Evolutionary conservation across 2,888 invertebrate species (phyloP).

Genomic region (Tinea pellionella): DNA sequence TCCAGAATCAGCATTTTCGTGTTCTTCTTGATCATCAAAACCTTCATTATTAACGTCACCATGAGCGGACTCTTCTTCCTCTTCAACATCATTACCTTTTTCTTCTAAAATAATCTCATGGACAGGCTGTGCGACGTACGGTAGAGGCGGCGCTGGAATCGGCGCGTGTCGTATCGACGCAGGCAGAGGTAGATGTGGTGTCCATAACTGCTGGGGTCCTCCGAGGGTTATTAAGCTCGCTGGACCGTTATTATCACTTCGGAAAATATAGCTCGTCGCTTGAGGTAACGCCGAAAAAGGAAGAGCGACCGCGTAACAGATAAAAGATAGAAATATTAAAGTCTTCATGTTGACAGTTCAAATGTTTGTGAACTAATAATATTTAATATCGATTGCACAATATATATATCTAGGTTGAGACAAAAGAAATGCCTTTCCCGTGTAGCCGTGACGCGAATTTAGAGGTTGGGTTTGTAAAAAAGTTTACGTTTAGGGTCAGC

Average conservation of each 20-base stretch:
- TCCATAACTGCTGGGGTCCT: slow-evolving; percentile 39
- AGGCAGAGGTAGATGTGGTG: slow-evolving; percentile 33
- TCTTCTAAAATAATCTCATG: slow-evolving; percentile 23
- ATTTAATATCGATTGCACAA: slow-evolving; percentile 49
- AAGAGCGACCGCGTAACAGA: slow-evolving; percentile 29
- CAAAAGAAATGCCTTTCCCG: slow-evolving; percentile 49
- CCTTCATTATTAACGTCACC: slow-evolving; percentile 70
- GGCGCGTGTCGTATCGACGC: slow-evolving; percentile 32
- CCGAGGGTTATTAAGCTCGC: slow-evolving; percentile 55
- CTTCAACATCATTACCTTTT: slow-evolving; percentile 59
- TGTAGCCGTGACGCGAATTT: slow-evolving; percentile 62
- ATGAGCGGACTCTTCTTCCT: slow-evolving; percentile 54
- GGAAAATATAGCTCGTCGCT: slow-evolving; percentile 67
- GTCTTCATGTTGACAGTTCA: slow-evolving; percentile 13
- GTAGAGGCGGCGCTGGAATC: slow-evolving; percentile 44
- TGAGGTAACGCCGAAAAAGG: slow-evolving; percentile 47
- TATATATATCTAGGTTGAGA: slow-evolving; percentile 58
- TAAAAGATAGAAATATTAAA: slow-evolving; percentile 11
- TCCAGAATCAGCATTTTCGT: slow-evolving; percentile 68
- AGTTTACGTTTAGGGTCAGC: neutral
- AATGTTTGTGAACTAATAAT: slow-evolving; percentile 14
- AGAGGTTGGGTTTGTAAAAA: slow-evolving; percentile 24
- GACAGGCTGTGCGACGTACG: slow-evolving; percentile 40
- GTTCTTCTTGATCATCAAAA: slow-evolving; percentile 60
- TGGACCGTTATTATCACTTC: slow-evolving; percentile 59